Base-by-base conservation (phyloP, 1,140 invertebrate species). In the Cydia amplana region DNA sequence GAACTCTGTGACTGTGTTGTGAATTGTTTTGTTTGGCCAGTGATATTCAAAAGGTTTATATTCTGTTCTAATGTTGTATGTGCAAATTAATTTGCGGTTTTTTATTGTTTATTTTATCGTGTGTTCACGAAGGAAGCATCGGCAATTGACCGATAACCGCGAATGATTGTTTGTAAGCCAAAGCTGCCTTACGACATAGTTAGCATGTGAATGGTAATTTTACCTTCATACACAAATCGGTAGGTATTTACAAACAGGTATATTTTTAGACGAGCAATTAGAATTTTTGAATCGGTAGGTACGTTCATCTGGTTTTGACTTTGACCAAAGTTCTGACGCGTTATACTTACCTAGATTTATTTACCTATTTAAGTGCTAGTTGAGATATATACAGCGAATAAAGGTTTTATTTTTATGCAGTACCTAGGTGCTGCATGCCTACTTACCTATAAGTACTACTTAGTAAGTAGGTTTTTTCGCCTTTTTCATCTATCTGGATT, bases 91-190 rank as follows among this genome's bases (percentile, higher is more conserved):
- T 74, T 75, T 78, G 80, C 82, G 76, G 67, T 79, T 82, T 76
- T 75, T 76, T 43, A 23, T 72, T 75, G 43, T 74, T 64, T 76
- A 78, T 77, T 46, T 75, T 78, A 74, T 78, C 78, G 72, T 77
- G 77, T 74, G 75, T 80, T 83, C 80, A 79, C 80, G 81, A 78
- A 85, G 81, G 84, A 82, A 83, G 80, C 82, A 79, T 77, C 74
- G 75, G 83, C 75, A 60, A 79, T 78, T 84, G 82, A 77, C 82
- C 79, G 84, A 84, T 85, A 85, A 84, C 55, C 4, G 77, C 67
- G 70, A 73, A 32, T 80, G 79, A 81, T 80, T 60, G 55, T 60
- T 60, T 79, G 75, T 73, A 70, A 51, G 63, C 76, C 70, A 77
- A 74, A 75, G 20, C 43, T 74, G 36, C 72, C 60, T 63, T 49